Percentiles rank a stretch among this genome's conserved stretches.
phyloP scores from a whole-genome alignment of 64 coral and sea anemone species.

The Montipora sp. region DNA sequence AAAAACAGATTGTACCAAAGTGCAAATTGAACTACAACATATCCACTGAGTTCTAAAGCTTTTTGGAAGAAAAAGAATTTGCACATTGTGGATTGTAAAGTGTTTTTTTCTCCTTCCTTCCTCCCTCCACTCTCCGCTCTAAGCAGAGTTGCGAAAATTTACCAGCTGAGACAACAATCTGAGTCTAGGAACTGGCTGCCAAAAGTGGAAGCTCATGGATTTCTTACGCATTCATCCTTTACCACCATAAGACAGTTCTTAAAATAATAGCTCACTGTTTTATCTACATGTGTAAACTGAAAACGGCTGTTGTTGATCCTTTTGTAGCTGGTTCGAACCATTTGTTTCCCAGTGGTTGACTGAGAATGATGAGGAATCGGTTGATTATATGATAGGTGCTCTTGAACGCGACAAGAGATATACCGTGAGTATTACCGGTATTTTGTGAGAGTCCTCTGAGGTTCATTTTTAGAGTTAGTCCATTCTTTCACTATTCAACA shows the following conservation, averaged over 20 bases:
- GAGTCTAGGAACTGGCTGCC: too few species aligned
- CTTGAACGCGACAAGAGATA: conserved; percentile 92
- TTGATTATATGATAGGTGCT: conserved; percentile 97
- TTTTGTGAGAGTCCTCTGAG: background rate
- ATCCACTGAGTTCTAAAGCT: too few species aligned
- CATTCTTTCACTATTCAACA: too few species aligned
- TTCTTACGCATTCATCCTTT: too few species aligned
- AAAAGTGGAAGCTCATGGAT: too few species aligned
- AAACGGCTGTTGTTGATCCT: background rate
- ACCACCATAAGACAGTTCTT: too few species aligned
- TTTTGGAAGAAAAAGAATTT: too few species aligned
- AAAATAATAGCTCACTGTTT: background rate
- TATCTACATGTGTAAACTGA: background rate
- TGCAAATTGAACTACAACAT: too few species aligned
- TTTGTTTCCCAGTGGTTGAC: conserved; percentile 98
- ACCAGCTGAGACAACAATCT: background rate
- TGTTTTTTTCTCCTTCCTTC: too few species aligned
- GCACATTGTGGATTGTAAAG: too few species aligned
- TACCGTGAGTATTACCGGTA: conserved; percentile 43
- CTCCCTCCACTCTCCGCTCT: too few species aligned
- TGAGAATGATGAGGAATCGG: conserved; percentile 95
- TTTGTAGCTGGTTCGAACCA: conserved; percentile 92
- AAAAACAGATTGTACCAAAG: too few species aligned
- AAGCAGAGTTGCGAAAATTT: background rate
- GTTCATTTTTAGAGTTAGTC: background rate